Base-by-base conservation (phyloP, 2,888 invertebrate species). In the Catocala sponsa region DNA sequence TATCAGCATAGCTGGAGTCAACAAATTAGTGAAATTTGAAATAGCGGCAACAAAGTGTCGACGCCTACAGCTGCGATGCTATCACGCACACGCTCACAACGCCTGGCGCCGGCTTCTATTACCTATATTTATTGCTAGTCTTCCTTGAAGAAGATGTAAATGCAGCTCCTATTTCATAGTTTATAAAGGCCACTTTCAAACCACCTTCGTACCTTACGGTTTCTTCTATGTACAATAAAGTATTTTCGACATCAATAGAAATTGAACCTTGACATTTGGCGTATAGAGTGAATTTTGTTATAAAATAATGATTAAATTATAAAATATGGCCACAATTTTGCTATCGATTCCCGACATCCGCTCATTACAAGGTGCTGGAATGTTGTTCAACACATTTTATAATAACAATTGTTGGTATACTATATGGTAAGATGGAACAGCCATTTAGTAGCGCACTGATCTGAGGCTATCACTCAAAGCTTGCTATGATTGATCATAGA, bases 281-380 rank as follows among this genome's bases (percentile, higher is more conserved):
- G 42, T 65, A 70, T 81, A 83, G 64, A 68, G 80, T 76, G 62
- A 59, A 72, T 77, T 72, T 84, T 65, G 41, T 70, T 57, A 53
- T 69, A 61, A 32, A 54, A 62, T 53, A 42, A 55, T 64, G 69
- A 68, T 78, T 77, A 83, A 83, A 86, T 86, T 86, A 86, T 91
- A 91, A 91, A 90, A 89, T 91, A 90, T 90, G 85, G 86, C 78
- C 81, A 88, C 90, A 90, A 90, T 91, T 91, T 90, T 84, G 89
- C 90, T 91, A 91, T 92, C 92, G 90, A 89, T 91, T 84, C 91
- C 87, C 89, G 90, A 91, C 91, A 89, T 91, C 92, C 91, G 91
- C 89, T 93, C 91, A 91, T 92, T 92, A 91, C 92, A 91, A 88
- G 89, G 86, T 87, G 87, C 79, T 85, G 90, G 91, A 91, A 92